Conservation (phyloP, 2,113 vertebrate genomes). For the Pipa parva region DNA sequence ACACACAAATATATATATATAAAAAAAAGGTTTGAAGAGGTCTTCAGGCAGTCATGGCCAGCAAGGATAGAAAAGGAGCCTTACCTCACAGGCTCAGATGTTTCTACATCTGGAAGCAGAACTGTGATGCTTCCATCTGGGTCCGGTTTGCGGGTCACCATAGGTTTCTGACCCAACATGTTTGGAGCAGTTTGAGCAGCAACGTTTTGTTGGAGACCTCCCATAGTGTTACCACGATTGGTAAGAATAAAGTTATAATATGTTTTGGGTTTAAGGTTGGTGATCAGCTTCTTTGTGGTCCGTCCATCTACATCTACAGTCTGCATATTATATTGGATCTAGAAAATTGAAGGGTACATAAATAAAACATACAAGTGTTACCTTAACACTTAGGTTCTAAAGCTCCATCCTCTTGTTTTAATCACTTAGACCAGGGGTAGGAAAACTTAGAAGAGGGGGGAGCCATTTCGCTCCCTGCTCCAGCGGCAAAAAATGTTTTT, state of each 20-base stretch:
- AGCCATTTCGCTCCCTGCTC: too few relatives aligned
- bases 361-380: too few relatives aligned
- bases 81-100: conserved; percentile 79
- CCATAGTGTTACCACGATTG: conserved; percentile 77
- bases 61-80: too few relatives aligned
- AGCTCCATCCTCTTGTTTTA: too few relatives aligned
- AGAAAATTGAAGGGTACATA: rapidly evolving
- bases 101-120: conserved; percentile 73
- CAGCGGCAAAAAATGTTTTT: too few relatives aligned
- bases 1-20: background rate
- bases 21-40: background rate
- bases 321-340: conserved; percentile 90
- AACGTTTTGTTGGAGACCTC: conserved; percentile 81
- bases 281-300: conserved; percentile 81
- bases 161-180: conserved; percentile 77
- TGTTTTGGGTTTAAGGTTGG: conserved; percentile 78
- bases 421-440: too few relatives aligned
- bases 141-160: conserved; percentile 75
- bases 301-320: conserved; percentile 84
- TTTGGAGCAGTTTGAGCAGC: conserved; percentile 79
- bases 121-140: conserved; percentile 76
- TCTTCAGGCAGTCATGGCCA: too few relatives aligned
- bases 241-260: conserved; percentile 87
- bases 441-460: too few relatives aligned
- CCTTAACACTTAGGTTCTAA: too few relatives aligned